A percentile compares a stretch with the other conserved stretches of the same genome.
Conservation (phyloP, 2,113 vertebrate species). For the Plestiodon gilberti region DNA sequence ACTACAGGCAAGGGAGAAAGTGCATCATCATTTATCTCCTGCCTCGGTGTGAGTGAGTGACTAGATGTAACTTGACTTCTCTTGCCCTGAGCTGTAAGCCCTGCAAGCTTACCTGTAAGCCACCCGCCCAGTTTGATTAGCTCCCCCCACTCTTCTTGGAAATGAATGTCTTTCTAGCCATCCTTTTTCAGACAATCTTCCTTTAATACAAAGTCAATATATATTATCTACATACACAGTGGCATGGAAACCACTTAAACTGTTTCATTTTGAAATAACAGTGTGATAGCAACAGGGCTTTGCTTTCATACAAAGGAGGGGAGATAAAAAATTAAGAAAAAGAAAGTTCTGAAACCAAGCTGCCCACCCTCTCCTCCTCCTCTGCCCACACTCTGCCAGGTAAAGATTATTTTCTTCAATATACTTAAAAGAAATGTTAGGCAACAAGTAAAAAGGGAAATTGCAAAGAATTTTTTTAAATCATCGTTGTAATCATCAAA, state of each 20-base stretch:
- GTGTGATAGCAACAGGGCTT: slow-evolving; percentile 89
- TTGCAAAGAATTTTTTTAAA: slow-evolving; percentile 55
- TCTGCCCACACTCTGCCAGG: slow-evolving; percentile 34
- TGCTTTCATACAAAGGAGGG: slow-evolving; percentile 82
- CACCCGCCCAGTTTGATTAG: too few relatives aligned
- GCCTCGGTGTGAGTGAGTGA: too few relatives aligned
- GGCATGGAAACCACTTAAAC: slow-evolving; percentile 88
- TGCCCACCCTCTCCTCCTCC: neutral
- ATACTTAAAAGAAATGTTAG: slow-evolving; percentile 63
- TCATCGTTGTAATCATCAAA: neutral
- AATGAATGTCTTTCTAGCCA: too few relatives aligned
- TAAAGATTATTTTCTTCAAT: slow-evolving; percentile 54
- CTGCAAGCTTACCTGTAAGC: too few relatives aligned
- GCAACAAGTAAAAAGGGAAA: slow-evolving; percentile 64
- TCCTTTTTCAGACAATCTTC: slow-evolving; percentile 90
- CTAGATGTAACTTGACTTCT: too few relatives aligned
- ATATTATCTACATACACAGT: slow-evolving; percentile 97
- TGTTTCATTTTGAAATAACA: slow-evolving; percentile 90
- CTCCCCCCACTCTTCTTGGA: too few relatives aligned
- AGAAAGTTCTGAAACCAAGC: neutral
- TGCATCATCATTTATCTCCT: too few relatives aligned
- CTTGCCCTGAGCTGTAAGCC: too few relatives aligned
- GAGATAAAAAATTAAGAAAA: slow-evolving; percentile 23
- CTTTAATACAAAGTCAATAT: slow-evolving; percentile 99
- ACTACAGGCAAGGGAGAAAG: too few relatives aligned